Conservation (phyloP, 2,797 vertebrate species). For the Xenops minutus region DNA sequence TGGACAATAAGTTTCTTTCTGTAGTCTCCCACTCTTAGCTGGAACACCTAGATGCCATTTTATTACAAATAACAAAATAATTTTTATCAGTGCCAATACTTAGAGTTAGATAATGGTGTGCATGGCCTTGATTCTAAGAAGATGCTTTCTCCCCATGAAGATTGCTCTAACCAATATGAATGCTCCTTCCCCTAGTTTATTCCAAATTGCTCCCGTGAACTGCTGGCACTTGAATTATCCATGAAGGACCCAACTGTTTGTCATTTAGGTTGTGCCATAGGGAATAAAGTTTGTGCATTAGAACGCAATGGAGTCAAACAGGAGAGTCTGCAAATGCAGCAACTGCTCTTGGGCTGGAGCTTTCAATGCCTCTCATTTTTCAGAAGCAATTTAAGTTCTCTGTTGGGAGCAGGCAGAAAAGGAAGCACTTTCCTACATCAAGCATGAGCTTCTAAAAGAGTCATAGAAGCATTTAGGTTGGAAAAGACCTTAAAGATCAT, state of each 20-base stretch:
- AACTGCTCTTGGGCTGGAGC: not conserved
- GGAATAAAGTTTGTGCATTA: not conserved
- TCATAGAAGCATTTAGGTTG: not conserved
- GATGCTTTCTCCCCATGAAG: not conserved
- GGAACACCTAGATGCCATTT: not conserved
- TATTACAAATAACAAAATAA: not conserved
- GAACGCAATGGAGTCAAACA: not conserved
- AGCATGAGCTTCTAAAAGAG: not conserved
- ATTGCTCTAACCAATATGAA: not conserved
- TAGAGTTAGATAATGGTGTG: not conserved
- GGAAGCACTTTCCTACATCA: not conserved
- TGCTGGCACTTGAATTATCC: slow-evolving; percentile 41
- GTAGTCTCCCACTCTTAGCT: not conserved
- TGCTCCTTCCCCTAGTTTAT: not conserved
- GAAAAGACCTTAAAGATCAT: not conserved
- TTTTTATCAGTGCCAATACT: not conserved
- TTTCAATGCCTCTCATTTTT: not conserved
- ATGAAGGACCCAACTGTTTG: not conserved
- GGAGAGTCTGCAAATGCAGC: not conserved
- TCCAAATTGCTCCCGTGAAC: not conserved
- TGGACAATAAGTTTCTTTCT: not conserved
- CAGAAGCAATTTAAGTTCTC: not conserved
- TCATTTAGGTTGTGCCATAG: not conserved
- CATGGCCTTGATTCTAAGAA: not conserved
- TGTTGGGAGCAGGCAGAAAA: not conserved